Conservation (phyloP, 2,888 invertebrate genomes). For the Trissolcus japonicus region DNA sequence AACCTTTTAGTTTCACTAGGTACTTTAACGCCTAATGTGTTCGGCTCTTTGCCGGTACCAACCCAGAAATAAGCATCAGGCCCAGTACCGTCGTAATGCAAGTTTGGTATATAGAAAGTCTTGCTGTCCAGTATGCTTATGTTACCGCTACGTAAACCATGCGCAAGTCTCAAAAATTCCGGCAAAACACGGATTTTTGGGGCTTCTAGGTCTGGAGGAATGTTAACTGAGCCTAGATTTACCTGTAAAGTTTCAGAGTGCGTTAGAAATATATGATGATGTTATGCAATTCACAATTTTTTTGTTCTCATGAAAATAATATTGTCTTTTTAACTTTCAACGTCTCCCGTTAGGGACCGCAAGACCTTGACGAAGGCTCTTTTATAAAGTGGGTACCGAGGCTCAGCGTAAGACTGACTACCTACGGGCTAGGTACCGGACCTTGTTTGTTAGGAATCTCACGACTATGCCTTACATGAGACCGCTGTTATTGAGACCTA, state of each 20-base stretch:
- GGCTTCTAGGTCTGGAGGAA: slow-evolving; percentile 85
- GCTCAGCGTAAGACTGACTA: too few relatives aligned
- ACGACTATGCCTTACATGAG: too few relatives aligned
- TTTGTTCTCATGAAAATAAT: too few relatives aligned
- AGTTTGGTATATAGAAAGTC: slow-evolving; percentile 93
- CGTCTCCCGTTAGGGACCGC: too few relatives aligned
- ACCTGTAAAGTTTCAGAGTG: slow-evolving; percentile 79
- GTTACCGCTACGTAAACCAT: slow-evolving; percentile 92
- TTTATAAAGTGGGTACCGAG: too few relatives aligned
- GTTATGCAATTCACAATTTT: too few relatives aligned
- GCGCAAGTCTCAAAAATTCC: slow-evolving; percentile 90
- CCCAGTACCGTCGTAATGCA: slow-evolving; percentile 94
- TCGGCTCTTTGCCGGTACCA: slow-evolving; percentile 90
- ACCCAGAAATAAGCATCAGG: slow-evolving; percentile 97
- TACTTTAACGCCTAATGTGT: slow-evolving; percentile 89
- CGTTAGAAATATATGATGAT: too few relatives aligned
- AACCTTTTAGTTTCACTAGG: slow-evolving; percentile 91
- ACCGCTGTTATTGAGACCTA: too few relatives aligned
- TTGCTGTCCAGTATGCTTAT: slow-evolving; percentile 93
- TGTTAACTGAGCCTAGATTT: slow-evolving; percentile 91
- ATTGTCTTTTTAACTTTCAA: too few relatives aligned
- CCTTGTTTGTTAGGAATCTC: too few relatives aligned
- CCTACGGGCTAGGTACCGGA: too few relatives aligned
- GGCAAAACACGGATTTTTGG: slow-evolving; percentile 89
- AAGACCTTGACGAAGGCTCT: too few relatives aligned